Evolutionary conservation across 2,888 invertebrate genomes (phyloP).

Genomic region (Boloria selene): DNA sequence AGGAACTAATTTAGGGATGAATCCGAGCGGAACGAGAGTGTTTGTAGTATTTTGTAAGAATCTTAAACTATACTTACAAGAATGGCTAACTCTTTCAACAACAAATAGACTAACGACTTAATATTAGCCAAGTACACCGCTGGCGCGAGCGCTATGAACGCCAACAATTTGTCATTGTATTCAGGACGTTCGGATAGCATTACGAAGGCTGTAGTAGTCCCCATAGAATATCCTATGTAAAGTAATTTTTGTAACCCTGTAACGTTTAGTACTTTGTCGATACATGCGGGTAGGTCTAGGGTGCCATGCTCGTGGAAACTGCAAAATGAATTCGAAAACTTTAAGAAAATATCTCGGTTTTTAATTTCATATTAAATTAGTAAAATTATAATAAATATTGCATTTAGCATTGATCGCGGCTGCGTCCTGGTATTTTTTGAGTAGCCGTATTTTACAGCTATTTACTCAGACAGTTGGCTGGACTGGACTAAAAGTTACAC

Average conservation of each 20-base stretch:
- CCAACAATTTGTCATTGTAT: conserved; percentile 76
- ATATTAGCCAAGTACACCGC: conserved; percentile 73
- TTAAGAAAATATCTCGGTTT: neutral
- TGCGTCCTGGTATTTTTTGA: too few species aligned
- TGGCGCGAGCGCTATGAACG: conserved; percentile 79
- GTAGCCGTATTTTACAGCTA: neutral
- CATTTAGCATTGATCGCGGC: too few species aligned
- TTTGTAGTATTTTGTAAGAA: neutral
- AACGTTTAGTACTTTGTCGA: conserved; percentile 74
- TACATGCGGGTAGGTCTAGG: conserved; percentile 80
- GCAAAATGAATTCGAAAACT: conserved; percentile 40
- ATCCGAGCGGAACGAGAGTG: too few species aligned
- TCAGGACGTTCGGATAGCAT: conserved; percentile 80
- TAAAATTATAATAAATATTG: neutral
- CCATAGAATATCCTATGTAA: conserved; percentile 84
- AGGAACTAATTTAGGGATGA: too few species aligned
- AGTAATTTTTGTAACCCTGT: conserved; percentile 67
- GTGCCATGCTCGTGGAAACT: conserved; percentile 84
- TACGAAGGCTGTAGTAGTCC: conserved; percentile 80
- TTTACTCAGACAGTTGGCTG: too few species aligned
- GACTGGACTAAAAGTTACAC: too few species aligned
- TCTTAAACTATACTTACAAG: conserved; percentile 52
- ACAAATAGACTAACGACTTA: conserved; percentile 46
- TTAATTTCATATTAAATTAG: neutral
- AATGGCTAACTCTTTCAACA: conserved; percentile 55